Base-by-base conservation (phyloP, 2,113 vertebrate genomes). In the Collichthys lucidus region DNA sequence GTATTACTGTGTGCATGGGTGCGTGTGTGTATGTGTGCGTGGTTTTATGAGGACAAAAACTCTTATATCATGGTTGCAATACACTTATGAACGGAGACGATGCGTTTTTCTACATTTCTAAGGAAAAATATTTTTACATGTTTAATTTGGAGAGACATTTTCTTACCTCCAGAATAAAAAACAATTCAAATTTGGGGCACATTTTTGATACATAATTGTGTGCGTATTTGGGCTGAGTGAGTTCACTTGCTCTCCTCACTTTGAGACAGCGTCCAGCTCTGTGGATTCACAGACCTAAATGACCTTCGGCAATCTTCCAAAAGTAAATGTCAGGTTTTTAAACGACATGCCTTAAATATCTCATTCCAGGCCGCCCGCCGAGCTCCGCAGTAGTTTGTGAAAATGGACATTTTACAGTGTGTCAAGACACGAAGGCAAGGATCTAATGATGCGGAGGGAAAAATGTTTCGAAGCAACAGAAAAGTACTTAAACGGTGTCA, bases 401-500 rank as follows among this genome's bases (percentile, higher is more conserved):
- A 78, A 40, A n/a, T 70, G 80, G 80, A 72, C 75, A 60, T 74
- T 52, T 40, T 69, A 61, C 71, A 79, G 35, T 31, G 26, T 29
- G 72, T 60, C 72, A 49, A 46, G 31, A 79, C 70, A 60, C 40
- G 59, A 68, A 77, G 59, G 76, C 60, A 67, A 82, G 40, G 64
- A 83, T 68, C 59, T 47, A 67, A 72, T 60, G 77, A 69, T 59
- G 53, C 53, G n/a, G 62, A 69, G 72, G n/a, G 1, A 15, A 40
- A 67, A 50, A 24, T 52, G n/a, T 67, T 29, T 53, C 60, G 82
- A 84, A 75, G 70, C 81, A 91, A 88, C 84, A 85, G 71, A 85
- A 91, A 91, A 91, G 93, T 92, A 91, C 92, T 94, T 93, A 93
- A 82, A 83, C 47, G 65, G 70, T 84, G 80, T 81, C 83, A 85